phyloP scores from a whole-genome alignment of 1,140 invertebrate genomes.

The Lasioglossum baleicum region DNA sequence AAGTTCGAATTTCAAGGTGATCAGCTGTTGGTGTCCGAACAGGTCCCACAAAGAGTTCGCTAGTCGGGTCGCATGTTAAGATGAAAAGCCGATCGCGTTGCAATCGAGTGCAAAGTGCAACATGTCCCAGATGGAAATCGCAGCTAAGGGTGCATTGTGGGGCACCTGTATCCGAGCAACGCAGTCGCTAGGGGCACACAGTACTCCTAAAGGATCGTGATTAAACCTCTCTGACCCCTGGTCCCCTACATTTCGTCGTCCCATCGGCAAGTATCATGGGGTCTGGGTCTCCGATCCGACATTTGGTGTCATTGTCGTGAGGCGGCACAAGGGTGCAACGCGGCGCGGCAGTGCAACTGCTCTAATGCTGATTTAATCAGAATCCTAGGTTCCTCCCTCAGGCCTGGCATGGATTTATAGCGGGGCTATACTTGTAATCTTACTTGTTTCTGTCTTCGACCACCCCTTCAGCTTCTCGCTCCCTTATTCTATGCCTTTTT shows the following conservation, averaged over 20 bases:
- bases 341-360: slow-evolving; percentile 47
- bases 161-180: slow-evolving; percentile 37
- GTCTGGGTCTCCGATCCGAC: slow-evolving; percentile 60
- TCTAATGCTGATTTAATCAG: slow-evolving; percentile 78
- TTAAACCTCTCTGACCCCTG: slow-evolving; percentile 65
- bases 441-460: slow-evolving; percentile 27
- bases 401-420: slow-evolving; percentile 16
- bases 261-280: slow-evolving; percentile 31
- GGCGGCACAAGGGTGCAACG: slow-evolving; percentile 36
- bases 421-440: slow-evolving; percentile 15
- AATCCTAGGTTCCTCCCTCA: slow-evolving; percentile 60
- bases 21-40: background rate
- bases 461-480: background rate
- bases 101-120: slow-evolving; percentile 72
- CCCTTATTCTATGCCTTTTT: no score
- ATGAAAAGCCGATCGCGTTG: slow-evolving; percentile 25
- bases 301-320: slow-evolving; percentile 76
- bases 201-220: slow-evolving; percentile 59
- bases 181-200: background rate
- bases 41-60: background rate
- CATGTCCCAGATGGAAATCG: slow-evolving; percentile 63
- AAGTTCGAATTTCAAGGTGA: background rate
- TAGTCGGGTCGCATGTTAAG: background rate
- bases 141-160: slow-evolving; percentile 23
- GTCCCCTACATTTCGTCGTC: slow-evolving; percentile 24